Percentiles rank a stretch among this genome's conserved stretches.
Evolutionary conservation across 1,140 invertebrate species (phyloP).

Genomic region (Orius insidiosus): DNA sequence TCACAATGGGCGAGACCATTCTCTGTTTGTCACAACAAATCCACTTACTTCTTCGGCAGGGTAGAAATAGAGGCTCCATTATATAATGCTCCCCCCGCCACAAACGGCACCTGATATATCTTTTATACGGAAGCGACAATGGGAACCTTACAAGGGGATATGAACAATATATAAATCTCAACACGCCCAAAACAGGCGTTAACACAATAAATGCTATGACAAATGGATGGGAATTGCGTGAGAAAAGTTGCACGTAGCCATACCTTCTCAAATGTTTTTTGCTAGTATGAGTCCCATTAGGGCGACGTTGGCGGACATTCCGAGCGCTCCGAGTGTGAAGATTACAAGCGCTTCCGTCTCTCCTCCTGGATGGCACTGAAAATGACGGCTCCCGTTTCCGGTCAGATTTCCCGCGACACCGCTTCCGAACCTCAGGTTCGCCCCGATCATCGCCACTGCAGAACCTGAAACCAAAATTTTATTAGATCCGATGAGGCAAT

Average conservation of each 20-base stretch:
- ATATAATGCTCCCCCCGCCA: no score
- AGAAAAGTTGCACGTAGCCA: constrained; percentile 11
- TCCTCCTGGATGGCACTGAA: constrained; percentile 62
- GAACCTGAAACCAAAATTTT: constrained; percentile 30
- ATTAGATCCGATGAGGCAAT: background rate
- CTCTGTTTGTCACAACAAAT: no score
- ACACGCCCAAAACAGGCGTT: no score
- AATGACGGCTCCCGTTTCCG: constrained; percentile 45
- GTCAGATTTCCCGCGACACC: constrained; percentile 42
- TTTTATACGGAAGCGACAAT: no score
- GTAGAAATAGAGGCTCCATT: no score
- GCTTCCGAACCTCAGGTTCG: constrained; percentile 51
- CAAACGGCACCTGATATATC: no score
- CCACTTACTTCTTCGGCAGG: no score
- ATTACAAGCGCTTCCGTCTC: constrained; percentile 62
- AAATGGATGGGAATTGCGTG: no score
- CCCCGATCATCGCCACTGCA: constrained; percentile 56
- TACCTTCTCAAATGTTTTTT: constrained; percentile 58
- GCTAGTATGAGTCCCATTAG: constrained; percentile 62
- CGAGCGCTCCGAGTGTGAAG: constrained; percentile 55
- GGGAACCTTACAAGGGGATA: no score
- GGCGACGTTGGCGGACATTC: constrained; percentile 64
- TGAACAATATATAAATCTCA: no score
- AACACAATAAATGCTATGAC: no score
- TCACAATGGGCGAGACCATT: no score